Conservation (phyloP, 2,113 vertebrate species). For the Emydocephalus ijimae region DNA sequence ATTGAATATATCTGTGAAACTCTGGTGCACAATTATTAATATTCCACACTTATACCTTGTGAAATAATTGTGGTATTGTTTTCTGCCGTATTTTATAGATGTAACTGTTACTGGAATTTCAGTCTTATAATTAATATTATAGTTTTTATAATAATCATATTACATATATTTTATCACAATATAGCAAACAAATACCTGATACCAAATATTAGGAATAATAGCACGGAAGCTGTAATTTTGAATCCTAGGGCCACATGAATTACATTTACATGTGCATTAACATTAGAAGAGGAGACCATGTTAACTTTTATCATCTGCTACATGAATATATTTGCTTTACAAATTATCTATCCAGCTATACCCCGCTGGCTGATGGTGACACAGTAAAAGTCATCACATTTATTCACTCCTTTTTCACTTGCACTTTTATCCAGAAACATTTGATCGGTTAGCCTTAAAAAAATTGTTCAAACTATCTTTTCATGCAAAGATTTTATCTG, state of each 20-base stretch:
- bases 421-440: not conserved
- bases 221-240: not conserved
- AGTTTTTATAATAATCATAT: not conserved
- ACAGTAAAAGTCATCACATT: not conserved
- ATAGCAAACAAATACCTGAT: no score
- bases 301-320: not conserved
- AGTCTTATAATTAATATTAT: not conserved
- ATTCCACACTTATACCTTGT: not conserved
- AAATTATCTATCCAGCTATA: not conserved
- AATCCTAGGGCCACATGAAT: not conserved
- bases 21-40: not conserved
- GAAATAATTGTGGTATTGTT: not conserved
- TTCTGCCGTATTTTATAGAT: not conserved
- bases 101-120: not conserved
- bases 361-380: not conserved
- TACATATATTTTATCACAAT: not conserved
- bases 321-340: not conserved
- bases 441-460: not conserved
- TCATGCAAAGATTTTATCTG: not conserved
- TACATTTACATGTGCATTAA: not conserved
- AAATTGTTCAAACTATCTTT: not conserved
- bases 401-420: not conserved
- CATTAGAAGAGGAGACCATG: not conserved
- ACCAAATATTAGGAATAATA: not conserved
- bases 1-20: not conserved